Conservation (phyloP, 2,113 vertebrate genomes). For the Pygoscelis adeliae region DNA sequence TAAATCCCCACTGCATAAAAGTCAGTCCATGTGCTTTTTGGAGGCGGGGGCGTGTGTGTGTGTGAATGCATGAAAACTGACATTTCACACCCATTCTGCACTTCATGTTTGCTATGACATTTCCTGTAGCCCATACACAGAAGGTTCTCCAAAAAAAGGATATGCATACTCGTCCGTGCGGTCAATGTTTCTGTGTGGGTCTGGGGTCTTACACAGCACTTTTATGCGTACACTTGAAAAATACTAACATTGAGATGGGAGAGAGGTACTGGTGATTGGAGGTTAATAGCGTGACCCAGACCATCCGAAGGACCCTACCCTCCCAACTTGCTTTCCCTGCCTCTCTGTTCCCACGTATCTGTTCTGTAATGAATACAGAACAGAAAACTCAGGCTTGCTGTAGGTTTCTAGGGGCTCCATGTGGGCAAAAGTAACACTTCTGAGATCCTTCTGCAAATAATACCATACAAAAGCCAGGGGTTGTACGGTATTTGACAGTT, state of each 20-base stretch:
- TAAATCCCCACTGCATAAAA: background rate
- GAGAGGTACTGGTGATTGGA: background rate
- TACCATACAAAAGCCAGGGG: background rate
- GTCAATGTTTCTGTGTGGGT: background rate
- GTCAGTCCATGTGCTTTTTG: background rate
- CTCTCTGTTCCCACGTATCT: background rate
- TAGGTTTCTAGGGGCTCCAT: background rate
- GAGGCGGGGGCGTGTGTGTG: too few species aligned
- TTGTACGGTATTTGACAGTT: background rate
- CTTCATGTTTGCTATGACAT: background rate
- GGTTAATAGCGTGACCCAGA: background rate
- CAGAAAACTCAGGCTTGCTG: background rate
- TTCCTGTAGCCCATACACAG: background rate
- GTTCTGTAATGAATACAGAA: background rate
- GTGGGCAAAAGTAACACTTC: background rate
- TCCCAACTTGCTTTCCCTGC: background rate
- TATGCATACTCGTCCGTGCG: rapidly evolving
- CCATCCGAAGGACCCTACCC: rapidly evolving
- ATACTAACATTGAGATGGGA: background rate
- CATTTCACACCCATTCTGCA: background rate
- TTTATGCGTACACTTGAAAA: background rate
- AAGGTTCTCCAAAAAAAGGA: background rate
- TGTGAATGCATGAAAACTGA: background rate
- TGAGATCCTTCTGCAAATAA: background rate
- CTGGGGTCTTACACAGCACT: background rate